Percentiles rank a stretch among this genome's conserved stretches.
Conservation (phyloP, 2,888 invertebrate species). For the Zeuzera pyrina region DNA sequence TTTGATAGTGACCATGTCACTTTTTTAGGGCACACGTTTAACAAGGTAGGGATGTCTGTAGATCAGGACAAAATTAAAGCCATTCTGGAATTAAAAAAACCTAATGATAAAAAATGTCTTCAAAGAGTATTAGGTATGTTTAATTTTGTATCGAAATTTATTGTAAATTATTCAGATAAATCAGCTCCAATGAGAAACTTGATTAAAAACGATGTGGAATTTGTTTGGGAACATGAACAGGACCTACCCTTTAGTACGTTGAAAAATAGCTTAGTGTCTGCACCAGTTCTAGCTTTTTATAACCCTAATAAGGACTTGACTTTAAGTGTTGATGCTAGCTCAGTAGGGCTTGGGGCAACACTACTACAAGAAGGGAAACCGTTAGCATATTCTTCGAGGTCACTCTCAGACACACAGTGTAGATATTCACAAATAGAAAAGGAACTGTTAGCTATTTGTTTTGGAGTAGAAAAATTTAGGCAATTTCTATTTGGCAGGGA, state of each 20-base stretch:
- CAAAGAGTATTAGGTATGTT: constrained; percentile 12
- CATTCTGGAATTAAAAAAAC: constrained; percentile 11
- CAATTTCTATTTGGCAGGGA: no score
- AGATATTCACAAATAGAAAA: no score
- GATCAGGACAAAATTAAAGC: constrained; percentile 15
- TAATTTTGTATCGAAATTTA: constrained; percentile 10
- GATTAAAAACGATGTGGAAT: constrained; percentile 9
- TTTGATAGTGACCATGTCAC: constrained; percentile 13
- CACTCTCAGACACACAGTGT: no score
- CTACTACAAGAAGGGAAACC: no score
- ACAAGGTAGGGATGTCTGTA: constrained; percentile 11
- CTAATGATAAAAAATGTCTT: constrained; percentile 14
- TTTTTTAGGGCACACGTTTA: constrained; percentile 9
- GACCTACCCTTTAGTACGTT: constrained; percentile 8
- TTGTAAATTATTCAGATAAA: constrained; percentile 7
- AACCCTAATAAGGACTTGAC: no score
- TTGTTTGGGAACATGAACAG: constrained; percentile 9
- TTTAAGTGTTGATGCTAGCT: no score
- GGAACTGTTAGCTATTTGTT: no score
- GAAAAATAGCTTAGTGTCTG: no score
- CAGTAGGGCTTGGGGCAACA: no score
- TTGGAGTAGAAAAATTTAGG: no score
- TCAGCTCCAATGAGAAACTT: constrained; percentile 7
- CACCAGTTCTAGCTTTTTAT: no score
- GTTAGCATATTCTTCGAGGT: no score